Conservation (phyloP, 2,113 vertebrate genomes). For the Eulemur macaco region DNA sequence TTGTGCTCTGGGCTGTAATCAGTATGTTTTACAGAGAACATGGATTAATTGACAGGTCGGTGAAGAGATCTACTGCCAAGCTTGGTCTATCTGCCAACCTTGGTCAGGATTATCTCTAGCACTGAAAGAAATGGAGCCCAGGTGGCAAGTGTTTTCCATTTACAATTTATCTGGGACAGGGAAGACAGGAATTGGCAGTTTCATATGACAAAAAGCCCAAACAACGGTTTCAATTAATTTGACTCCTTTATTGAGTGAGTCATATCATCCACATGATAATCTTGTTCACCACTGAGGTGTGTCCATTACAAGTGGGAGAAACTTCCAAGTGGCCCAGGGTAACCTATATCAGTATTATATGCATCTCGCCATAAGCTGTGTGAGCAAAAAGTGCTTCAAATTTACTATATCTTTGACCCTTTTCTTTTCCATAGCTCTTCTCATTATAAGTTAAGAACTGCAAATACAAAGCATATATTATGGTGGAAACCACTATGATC, state of each 20-base stretch:
- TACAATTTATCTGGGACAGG: neutral
- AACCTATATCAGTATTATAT: neutral
- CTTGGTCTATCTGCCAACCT: neutral
- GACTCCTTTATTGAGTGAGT: neutral
- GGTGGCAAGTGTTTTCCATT: neutral
- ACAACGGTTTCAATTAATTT: neutral
- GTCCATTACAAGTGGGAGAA: neutral
- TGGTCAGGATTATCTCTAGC: neutral
- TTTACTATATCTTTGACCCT: neutral
- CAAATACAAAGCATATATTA: neutral
- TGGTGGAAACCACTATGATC: neutral
- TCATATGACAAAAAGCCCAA: neutral
- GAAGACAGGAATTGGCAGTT: neutral
- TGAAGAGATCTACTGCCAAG: no score
- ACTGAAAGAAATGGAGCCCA: no score
- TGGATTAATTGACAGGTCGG: accelerated
- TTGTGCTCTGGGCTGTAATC: no score
- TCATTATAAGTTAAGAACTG: neutral
- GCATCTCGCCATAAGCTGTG: neutral
- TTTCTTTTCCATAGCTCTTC: neutral
- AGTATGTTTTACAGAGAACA: neutral
- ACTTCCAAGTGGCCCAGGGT: neutral
- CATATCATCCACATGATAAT: neutral
- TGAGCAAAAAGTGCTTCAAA: neutral
- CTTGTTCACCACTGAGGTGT: neutral